Base-by-base conservation (phyloP, 2,888 invertebrate genomes). In the Phengaris arion region DNA sequence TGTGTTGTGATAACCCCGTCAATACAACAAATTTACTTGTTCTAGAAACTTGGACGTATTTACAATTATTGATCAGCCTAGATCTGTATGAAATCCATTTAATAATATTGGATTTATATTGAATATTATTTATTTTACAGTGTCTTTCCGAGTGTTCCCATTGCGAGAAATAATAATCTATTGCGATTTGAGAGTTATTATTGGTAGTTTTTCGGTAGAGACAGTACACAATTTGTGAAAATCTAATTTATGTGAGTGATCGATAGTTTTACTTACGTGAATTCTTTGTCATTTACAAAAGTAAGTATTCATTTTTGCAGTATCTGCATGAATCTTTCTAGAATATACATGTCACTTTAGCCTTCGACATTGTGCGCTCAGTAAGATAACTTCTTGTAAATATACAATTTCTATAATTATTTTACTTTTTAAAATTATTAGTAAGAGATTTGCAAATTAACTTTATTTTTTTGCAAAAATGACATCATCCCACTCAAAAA, bases 1-100 rank as follows among this genome's bases (percentile, higher is more conserved):
- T 70, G 68, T 48, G 76, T 78, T 79, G 77, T 70, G 54, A 70
- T 77, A 68, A 72, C 77, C 74, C 75, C 77, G 73, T 15, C 73
- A 74, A 78, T 77, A 77, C 51, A 76, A 77, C 77, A 45, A 79
- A 78, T 79, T 79, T 77, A 74, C 76, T 74, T 77, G 76, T 80
- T 79, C 78, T 79, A 78, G 76, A 80, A 79, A 54, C 52, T 54
- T 72, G 64, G 12, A 72, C 45, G 13, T 12, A 72, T 15, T 22
- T 52, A 13, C 52, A 35, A 52, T 54, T 35, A 59, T 12, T 64
- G 45, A 64, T 45, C 64, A 64, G 35, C 64, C 13, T 64, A 10
- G 35, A 64, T 4, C 35, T 35, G 6, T 12, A 13, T 64, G 22
- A 64, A 35, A 15, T 64, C 35, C 35, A 35, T 35, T 45, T 6